Conservation (phyloP, 2,797 vertebrate genomes). For the Melanotaenia boesemani region DNA sequence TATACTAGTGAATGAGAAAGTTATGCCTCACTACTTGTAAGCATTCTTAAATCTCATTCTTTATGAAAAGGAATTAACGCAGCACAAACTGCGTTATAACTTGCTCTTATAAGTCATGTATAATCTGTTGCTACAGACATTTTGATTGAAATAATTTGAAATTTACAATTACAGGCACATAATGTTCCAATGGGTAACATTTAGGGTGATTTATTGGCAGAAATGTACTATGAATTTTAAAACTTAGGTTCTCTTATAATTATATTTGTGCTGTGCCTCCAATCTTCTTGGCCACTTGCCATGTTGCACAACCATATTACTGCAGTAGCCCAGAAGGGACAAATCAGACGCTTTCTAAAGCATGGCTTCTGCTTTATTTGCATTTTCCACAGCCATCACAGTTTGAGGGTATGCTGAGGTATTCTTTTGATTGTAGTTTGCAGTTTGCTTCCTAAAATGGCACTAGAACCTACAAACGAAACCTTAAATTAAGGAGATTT, state of each 20-base stretch:
- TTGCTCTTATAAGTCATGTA: neutral
- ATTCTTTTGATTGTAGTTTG: neutral
- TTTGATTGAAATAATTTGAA: neutral
- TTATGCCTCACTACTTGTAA: neutral
- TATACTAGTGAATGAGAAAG: neutral
- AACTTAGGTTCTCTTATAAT: neutral
- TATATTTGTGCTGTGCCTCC: neutral
- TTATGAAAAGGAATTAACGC: neutral
- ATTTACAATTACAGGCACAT: neutral
- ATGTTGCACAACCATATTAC: neutral
- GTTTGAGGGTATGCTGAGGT: neutral
- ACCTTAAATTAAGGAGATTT: neutral
- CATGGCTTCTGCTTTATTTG: neutral
- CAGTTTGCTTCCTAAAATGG: neutral
- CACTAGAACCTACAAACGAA: neutral
- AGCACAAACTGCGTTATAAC: neutral
- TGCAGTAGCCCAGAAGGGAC: neutral
- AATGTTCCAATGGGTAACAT: neutral
- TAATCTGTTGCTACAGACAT: neutral
- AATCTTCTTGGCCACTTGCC: conserved; percentile 13
- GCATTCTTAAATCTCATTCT: conserved; percentile 1
- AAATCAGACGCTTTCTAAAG: conserved; percentile 1
- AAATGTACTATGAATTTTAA: neutral
- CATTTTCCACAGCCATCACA: conserved; percentile 2
- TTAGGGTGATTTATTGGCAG: neutral